Evolutionary conservation across 2,113 vertebrate genomes (phyloP), one percentile per base, ranked within the genome.

Genomic region (Brachyistius frenatus): DNA sequence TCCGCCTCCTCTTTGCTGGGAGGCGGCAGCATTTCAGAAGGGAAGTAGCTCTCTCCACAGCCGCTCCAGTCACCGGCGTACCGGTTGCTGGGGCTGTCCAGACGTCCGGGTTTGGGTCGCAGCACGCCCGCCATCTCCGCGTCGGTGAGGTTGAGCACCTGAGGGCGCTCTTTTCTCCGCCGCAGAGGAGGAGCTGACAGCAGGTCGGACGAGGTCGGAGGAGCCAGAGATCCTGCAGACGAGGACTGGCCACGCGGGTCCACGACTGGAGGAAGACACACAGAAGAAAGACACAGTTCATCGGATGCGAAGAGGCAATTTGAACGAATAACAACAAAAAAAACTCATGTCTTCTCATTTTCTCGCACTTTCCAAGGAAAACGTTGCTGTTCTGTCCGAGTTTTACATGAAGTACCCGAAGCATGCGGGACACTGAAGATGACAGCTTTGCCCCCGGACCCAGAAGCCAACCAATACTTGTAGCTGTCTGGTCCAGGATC

Each of bases 51-150:
- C 56, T 97, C 96, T 23, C 96, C 96, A 16, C 98, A 99, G 52
- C 94, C 66, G 61, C 97, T 99, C 98, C 98, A 99, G 94, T 99
- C 98, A 15, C 98, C 98, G 0, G 98, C 98, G 0, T 99, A 99
- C 71, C 98, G 97, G 93, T 99, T 99, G 92, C 98, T 99, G 0
- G 98, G 97, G 83, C 98, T 99, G 91, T 99, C 97, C 13, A 99
- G 84, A 0, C 96, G 95, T 0, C 96, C 95, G 0, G 94, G 94
- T 64, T 95, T 93, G 2, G 97, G 95, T 49, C 98, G 94, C 60
- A 98, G 93, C 13, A 99, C 93, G 0, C 96, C 95, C 0, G 86
- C 91, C 69, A 96, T 89, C 54, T 97, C 96, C 0, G 88, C 63
- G 5, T 94, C 44, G 0, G 90, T 95, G 78, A 99, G 90, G 78